phyloP scores from a whole-genome alignment of 2,888 invertebrate species.

The Phytoseiulus persimilis region DNA sequence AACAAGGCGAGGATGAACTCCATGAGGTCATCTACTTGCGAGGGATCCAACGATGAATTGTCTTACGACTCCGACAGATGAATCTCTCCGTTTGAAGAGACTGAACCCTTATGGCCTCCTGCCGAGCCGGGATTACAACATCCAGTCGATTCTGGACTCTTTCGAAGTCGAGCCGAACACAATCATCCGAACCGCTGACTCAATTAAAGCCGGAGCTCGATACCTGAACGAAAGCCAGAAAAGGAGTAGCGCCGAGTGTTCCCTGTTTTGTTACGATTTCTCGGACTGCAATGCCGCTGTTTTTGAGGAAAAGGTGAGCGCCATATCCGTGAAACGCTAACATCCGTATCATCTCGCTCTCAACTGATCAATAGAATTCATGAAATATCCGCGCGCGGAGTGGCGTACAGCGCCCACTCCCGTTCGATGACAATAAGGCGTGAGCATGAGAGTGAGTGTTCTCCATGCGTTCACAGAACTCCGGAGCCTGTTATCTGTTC shows the following conservation, averaged over 20 bases:
- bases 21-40: too few relatives aligned
- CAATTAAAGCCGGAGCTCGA: slow-evolving; percentile 74
- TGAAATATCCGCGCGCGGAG: too few relatives aligned
- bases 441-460: background rate
- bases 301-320: slow-evolving; percentile 74
- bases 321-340: too few relatives aligned
- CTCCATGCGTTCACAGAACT: slow-evolving; percentile 43
- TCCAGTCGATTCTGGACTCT: slow-evolving; percentile 55
- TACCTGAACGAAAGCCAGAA: slow-evolving; percentile 75
- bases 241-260: slow-evolving; percentile 66
- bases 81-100: slow-evolving; percentile 9
- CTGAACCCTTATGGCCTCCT: slow-evolving; percentile 6
- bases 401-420: too few relatives aligned
- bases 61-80: background rate
- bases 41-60: too few relatives aligned
- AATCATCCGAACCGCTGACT: slow-evolving; percentile 81
- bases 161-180: slow-evolving; percentile 79
- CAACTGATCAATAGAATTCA: too few relatives aligned
- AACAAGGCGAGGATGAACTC: too few relatives aligned
- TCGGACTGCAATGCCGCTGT: slow-evolving; percentile 80
- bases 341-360: too few relatives aligned
- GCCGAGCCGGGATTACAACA: background rate
- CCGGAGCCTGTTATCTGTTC: slow-evolving; percentile 79
- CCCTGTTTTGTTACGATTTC: slow-evolving; percentile 76
- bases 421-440: background rate